A percentile compares a stretch with the other conserved stretches of the same genome.
phyloP scores from a whole-genome alignment of 2,113 vertebrate genomes.

The Alectura lathami region DNA sequence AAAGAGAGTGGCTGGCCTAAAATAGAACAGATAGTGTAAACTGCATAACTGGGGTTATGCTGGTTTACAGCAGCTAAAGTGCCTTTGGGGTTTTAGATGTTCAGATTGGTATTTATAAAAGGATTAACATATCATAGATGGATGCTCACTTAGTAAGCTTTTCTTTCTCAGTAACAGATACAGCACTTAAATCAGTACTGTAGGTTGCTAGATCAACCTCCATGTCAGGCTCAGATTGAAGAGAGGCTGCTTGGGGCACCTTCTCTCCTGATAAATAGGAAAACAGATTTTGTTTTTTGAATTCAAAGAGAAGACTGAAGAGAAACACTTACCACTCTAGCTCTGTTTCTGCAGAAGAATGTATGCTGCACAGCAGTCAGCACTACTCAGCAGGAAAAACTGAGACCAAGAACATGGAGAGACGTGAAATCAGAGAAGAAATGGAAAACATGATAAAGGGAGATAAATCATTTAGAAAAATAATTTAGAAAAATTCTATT shows the following conservation, averaged over 20 bases:
- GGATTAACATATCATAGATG: not conserved
- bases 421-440: conserved; percentile 37
- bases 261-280: not conserved
- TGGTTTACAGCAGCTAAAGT: not conserved
- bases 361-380: not conserved
- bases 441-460: conserved; percentile 44
- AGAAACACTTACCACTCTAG: not conserved
- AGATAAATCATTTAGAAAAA: conserved; percentile 67
- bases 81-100: not conserved
- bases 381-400: conserved; percentile 36
- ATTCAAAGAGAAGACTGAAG: not conserved
- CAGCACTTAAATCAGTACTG: not conserved
- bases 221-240: not conserved
- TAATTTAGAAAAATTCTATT: conserved; percentile 43
- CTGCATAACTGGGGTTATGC: not conserved
- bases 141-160: not conserved
- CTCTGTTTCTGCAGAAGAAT: not conserved
- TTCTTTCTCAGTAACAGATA: not conserved
- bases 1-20: not conserved
- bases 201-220: not conserved
- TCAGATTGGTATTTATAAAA: not conserved
- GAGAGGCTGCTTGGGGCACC: not conserved
- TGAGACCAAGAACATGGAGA: conserved; percentile 30
- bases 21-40: not conserved
- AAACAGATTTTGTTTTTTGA: not conserved